Evolutionary conservation across 2,888 invertebrate genomes (phyloP), one percentile per base, ranked within the genome.

Genomic region (Protodeltote pygarga): DNA sequence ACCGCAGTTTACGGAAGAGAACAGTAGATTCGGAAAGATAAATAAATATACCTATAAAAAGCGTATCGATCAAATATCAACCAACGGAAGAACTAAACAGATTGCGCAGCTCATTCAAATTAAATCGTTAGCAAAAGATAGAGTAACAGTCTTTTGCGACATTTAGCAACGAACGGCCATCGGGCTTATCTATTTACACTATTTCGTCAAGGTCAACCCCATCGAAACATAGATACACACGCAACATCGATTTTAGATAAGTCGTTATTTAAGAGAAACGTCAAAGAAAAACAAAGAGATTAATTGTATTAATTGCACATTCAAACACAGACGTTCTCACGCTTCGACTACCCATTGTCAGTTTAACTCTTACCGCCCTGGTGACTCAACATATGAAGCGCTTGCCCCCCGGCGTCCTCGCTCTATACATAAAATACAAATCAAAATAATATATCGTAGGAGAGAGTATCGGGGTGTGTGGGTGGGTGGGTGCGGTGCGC

Each of bases 331-430:
- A 91, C 91, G 92, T 90, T 91, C 90, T 89, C 89, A 90, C 87
- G 89, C 80, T 85, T 88, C 80, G 89, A 87, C 91, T 91, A 91
- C 87, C 91, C 91, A 90, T 79, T 86, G 85, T 87, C 86, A 87
- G 83, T 85, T 80, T 82, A 86, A 87, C 88, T 93, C 96, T 97
- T 97, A 97, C 97, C 97, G 96, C 97, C 97, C 96, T 98, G 98
- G 93, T 96, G 95, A 93, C 95, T 95, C 93, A 98, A 94, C 95
- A 95, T 95, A 93, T 96, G 95, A 93, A 97, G 93, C 86, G 97
- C 97, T 93, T 96, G 95, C 92, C 96, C 95, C 90, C 97, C 98
- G 87, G 96, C 95, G 87, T 98, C 97, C 94, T 97, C 96, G 94
- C 97, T 97, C 97, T 98, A 95, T 92, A 94, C 92, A 93, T 91